Conservation (phyloP, 2,888 invertebrate genomes). For the Habroteleia sp. region DNA sequence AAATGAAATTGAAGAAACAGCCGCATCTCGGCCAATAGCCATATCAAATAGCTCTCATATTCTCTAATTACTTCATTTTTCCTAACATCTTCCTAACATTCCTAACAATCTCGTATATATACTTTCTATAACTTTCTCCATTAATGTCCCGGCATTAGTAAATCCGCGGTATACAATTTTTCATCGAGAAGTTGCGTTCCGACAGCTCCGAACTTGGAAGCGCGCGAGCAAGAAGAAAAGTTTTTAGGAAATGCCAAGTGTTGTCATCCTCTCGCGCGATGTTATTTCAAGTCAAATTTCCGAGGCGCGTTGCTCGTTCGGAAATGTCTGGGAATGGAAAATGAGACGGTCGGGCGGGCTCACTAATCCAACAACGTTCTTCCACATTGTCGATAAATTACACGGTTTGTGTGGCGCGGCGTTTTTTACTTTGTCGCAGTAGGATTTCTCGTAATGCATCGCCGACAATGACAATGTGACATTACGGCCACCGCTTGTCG, state of each 20-base stretch:
- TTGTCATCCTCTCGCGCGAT: constrained; percentile 12
- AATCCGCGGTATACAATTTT: constrained; percentile 1
- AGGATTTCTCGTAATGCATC: constrained; percentile 63
- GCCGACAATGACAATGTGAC: constrained; percentile 63
- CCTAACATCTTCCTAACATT: constrained; percentile 1
- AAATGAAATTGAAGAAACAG: neutral
- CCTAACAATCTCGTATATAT: constrained; percentile 1
- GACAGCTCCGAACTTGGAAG: neutral
- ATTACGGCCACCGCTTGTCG: constrained; percentile 52
- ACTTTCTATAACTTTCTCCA: constrained; percentile 25
- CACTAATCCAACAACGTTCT: constrained; percentile 31
- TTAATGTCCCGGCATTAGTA: neutral
- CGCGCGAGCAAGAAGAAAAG: neutral
- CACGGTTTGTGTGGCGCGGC: constrained; percentile 31
- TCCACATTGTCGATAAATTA: constrained; percentile 58
- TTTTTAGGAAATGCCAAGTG: constrained; percentile 23
- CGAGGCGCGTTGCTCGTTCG: constrained; percentile 11
- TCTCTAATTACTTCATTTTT: constrained; percentile 19
- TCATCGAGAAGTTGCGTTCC: constrained; percentile 1
- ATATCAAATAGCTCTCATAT: constrained; percentile 5
- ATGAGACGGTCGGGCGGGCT: constrained; percentile 29
- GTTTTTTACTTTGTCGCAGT: constrained; percentile 42
- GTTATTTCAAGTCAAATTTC: constrained; percentile 22
- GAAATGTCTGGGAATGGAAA: constrained; percentile 45
- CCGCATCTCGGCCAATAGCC: neutral